Percentiles rank a stretch among this genome's conserved stretches.
These are phyloP conservation scores for Peromyscus maniculatus DNA, from an alignment of 2,113 vertebrate genomes.

Conservation along the genomic window DNA sequence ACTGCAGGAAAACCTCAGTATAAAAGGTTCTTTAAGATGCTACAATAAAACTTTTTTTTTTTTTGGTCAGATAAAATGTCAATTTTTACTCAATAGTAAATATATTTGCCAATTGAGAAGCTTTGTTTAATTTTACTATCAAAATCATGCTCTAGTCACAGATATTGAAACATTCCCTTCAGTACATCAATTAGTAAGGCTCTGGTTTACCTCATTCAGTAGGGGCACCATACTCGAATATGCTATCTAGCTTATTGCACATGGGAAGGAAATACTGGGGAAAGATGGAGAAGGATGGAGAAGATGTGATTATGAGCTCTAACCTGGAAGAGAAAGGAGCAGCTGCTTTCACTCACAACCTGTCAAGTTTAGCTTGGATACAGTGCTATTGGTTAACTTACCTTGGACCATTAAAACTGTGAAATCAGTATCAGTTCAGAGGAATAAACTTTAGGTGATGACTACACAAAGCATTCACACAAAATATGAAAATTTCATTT, in stretches of 20 bases:
- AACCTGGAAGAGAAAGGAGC: not conserved
- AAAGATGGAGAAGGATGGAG: not conserved
- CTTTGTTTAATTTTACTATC: constrained; percentile 39
- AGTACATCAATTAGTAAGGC: not conserved
- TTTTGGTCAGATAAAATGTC: not conserved
- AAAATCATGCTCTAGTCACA: not conserved
- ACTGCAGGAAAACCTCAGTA: not conserved
- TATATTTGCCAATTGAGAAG: constrained; percentile 19
- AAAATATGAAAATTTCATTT: constrained; percentile 12
- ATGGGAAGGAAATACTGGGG: not conserved
- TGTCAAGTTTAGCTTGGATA: constrained; percentile 34
- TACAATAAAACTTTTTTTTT: not conserved
- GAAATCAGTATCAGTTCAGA: not conserved
- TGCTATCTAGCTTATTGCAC: not conserved
- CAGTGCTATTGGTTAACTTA: not conserved
- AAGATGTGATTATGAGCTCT: not conserved
- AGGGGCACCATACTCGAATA: not conserved
- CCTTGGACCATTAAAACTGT: not conserved
- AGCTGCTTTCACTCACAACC: not conserved
- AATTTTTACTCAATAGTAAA: not conserved
- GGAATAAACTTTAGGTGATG: not conserved
- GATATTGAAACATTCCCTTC: constrained; percentile 26
- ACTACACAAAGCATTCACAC: not conserved
- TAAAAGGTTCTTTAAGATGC: not conserved
- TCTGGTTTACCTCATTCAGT: not conserved